Percentiles rank a stretch among this genome's conserved stretches.
phyloP scores from a whole-genome alignment of 2,888 invertebrate species.

The Hydraecia micacea region DNA sequence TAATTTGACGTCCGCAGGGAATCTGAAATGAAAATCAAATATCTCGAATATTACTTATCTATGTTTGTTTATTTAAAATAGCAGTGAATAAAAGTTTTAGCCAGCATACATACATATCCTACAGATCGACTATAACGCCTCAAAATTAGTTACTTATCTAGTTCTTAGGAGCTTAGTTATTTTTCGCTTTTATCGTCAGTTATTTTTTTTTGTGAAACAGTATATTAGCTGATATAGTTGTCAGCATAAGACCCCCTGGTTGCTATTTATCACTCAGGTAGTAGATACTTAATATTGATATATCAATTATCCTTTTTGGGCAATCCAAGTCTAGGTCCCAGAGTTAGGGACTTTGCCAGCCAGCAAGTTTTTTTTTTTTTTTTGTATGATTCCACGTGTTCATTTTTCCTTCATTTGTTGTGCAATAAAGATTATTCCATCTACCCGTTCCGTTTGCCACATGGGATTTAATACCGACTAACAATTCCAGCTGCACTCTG shows the following conservation, averaged over 20 bases:
- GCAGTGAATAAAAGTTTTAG: neutral
- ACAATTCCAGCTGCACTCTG: conserved; percentile 21
- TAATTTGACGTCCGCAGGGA: conserved; percentile 38
- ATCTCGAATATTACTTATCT: neutral
- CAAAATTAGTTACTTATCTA: neutral
- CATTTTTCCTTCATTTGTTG: neutral
- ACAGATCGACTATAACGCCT: neutral
- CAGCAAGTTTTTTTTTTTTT: no score
- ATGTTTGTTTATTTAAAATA: neutral
- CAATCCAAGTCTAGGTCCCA: no score
- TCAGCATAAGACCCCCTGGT: no score
- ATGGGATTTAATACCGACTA: neutral
- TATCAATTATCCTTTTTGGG: no score
- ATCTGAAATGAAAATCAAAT: conserved; percentile 22
- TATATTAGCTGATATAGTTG: no score
- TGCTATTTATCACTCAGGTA: no score
- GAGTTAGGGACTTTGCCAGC: no score
- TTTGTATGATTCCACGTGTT: neutral
- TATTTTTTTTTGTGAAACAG: neutral
- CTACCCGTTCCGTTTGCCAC: neutral
- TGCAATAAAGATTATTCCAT: neutral
- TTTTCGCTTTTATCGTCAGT: no score
- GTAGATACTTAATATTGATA: no score
- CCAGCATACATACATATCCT: neutral
- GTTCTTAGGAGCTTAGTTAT: no score